Percentiles rank a stretch among this genome's conserved stretches.
Evolutionary conservation across 37 sponge, comb jelly and placozoan genomes (phyloP).

Genomic region (Corticium candelabrum): DNA sequence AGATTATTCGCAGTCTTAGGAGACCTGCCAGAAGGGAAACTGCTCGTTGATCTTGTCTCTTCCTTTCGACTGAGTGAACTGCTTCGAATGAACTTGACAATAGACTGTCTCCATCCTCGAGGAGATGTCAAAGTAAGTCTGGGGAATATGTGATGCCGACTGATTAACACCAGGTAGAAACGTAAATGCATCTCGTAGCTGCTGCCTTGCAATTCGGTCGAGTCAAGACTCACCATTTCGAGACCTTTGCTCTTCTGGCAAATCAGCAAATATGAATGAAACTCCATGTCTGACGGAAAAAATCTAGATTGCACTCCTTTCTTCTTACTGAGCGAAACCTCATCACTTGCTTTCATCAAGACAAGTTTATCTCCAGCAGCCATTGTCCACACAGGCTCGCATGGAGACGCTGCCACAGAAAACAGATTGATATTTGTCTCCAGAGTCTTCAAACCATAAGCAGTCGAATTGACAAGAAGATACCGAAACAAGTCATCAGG

Average conservation of each 20-base stretch:
- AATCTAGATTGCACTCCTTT: neutral
- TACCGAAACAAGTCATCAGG: conserved; percentile 33
- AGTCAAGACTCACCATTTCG: neutral
- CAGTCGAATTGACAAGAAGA: conserved; percentile 34
- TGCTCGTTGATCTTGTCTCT: neutral
- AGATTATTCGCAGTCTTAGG: too few species aligned
- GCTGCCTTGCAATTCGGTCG: neutral
- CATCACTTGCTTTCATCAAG: neutral
- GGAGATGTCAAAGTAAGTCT: neutral
- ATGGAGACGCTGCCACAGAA: neutral
- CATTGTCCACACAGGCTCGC: neutral
- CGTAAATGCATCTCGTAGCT: neutral
- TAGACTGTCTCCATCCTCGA: neutral
- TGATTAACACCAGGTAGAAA: neutral
- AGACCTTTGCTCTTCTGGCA: neutral
- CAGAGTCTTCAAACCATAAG: conserved; percentile 28
- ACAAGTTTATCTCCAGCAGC: neutral
- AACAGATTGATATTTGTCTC: conserved; percentile 6
- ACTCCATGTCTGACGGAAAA: conserved; percentile 34
- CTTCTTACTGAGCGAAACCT: neutral
- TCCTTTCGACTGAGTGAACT: neutral
- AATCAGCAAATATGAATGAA: neutral
- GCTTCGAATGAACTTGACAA: neutral
- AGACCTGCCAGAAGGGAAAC: conserved; percentile 23
- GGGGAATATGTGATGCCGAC: neutral